These are phyloP conservation scores for Salmo trutta DNA, from an alignment of 2,797 vertebrate genomes.

Conservation along the genomic window DNA sequence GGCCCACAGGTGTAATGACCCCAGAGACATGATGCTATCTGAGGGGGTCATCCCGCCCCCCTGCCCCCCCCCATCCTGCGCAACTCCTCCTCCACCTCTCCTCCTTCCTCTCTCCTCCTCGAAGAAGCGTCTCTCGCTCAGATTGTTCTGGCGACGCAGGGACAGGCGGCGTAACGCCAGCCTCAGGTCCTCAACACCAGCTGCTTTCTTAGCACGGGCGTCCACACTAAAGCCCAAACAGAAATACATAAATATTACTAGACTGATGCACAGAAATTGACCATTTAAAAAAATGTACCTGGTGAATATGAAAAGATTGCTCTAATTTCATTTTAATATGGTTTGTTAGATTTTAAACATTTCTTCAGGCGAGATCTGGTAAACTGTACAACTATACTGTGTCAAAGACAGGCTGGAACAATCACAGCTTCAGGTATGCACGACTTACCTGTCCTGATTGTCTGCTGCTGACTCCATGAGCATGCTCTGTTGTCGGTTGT, in stretches of 20 bases:
- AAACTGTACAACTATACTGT: neutral
- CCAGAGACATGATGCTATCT: slow-evolving; percentile 96
- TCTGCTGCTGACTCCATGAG: slow-evolving; percentile 84
- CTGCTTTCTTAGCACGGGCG: slow-evolving; percentile 81
- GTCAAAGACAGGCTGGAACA: neutral
- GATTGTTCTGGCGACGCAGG: slow-evolving; percentile 91
- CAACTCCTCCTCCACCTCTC: slow-evolving; percentile 75
- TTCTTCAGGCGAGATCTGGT: neutral
- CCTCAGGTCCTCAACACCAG: slow-evolving; percentile 89
- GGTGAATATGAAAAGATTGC: no score
- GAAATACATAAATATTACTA: neutral
- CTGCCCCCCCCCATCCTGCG: slow-evolving; percentile 70
- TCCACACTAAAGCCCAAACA: slow-evolving; percentile 51
- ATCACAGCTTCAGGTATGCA: neutral
- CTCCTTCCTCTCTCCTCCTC: slow-evolving; percentile 90
- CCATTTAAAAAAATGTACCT: no score
- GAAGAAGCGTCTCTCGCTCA: slow-evolving; percentile 92
- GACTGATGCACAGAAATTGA: neutral
- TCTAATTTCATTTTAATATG: neutral
- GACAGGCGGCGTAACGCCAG: slow-evolving; percentile 90
- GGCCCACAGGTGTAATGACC: slow-evolving; percentile 87
- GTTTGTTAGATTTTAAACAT: neutral
- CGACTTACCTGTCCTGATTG: slow-evolving; percentile 75
- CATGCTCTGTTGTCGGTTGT: slow-evolving; percentile 91
- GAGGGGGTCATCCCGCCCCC: slow-evolving; percentile 84